These are phyloP conservation scores for Sebastes fasciatus DNA, from an alignment of 2,113 vertebrate genomes.

Conservation along the genomic window DNA sequence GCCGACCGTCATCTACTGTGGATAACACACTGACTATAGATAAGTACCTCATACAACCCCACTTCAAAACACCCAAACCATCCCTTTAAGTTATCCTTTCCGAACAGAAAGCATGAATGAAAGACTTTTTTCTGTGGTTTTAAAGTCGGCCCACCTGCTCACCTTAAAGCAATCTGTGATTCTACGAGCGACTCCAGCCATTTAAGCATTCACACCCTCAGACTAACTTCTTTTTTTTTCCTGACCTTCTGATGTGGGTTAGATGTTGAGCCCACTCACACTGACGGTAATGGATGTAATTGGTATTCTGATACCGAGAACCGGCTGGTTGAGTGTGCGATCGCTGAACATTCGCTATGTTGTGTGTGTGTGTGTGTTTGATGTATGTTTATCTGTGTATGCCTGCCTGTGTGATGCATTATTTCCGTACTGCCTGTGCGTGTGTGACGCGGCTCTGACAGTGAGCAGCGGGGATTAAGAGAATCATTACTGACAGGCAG, in stretches of 20 bases:
- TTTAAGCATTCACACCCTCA: slow-evolving; percentile 24
- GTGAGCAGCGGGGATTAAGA: slow-evolving; percentile 73
- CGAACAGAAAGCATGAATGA: slow-evolving; percentile 20
- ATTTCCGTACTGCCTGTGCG: slow-evolving; percentile 43
- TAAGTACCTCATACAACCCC: no score
- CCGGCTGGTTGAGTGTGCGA: slow-evolving; percentile 31
- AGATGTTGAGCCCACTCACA: slow-evolving; percentile 42
- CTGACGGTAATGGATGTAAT: slow-evolving; percentile 59
- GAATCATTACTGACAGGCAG: slow-evolving; percentile 79
- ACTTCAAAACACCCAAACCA: no score
- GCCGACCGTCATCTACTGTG: no score
- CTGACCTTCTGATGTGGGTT: slow-evolving; percentile 27
- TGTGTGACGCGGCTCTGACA: slow-evolving; percentile 61
- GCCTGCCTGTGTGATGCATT: slow-evolving; percentile 54
- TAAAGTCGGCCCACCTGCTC: slow-evolving; percentile 22
- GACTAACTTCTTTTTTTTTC: slow-evolving; percentile 6
- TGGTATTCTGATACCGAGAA: slow-evolving; percentile 59
- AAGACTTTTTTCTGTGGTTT: background rate
- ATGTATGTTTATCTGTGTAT: slow-evolving; percentile 55
- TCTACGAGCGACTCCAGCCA: slow-evolving; percentile 1
- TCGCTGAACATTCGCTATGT: slow-evolving; percentile 36
- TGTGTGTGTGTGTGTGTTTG: slow-evolving; percentile 30
- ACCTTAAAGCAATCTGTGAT: slow-evolving; percentile 36
- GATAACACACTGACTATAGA: no score
- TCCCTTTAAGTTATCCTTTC: no score